A percentile compares a stretch with the other conserved stretches of the same genome.
phyloP scores from a whole-genome alignment of 2,797 vertebrate genomes.

The Bradypodion pumilum region DNA sequence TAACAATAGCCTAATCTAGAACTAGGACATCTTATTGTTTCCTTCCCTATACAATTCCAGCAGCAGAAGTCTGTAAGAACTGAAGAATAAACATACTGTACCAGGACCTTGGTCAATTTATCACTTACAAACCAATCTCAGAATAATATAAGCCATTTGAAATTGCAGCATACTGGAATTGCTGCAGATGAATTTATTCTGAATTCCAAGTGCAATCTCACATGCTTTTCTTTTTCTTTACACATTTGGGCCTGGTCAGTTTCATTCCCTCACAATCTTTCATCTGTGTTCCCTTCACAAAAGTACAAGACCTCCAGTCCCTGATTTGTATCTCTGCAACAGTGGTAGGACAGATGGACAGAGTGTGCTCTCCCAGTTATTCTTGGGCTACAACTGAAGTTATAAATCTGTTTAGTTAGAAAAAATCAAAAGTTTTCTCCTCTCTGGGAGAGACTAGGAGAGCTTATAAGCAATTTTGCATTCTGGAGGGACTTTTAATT shows the following conservation, averaged over 20 bases:
- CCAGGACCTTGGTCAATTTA: slow-evolving; percentile 11
- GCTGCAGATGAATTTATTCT: neutral
- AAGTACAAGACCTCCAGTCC: neutral
- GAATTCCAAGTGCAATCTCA: neutral
- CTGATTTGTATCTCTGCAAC: neutral
- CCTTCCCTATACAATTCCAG: slow-evolving; percentile 11
- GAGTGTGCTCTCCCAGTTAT: no score
- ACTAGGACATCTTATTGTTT: slow-evolving; percentile 12
- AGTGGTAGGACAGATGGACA: neutral
- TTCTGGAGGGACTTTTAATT: no score
- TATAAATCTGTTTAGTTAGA: no score
- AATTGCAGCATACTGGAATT: neutral
- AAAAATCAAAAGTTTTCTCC: no score
- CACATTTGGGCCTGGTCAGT: no score
- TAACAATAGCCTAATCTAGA: neutral
- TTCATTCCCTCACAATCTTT: neutral
- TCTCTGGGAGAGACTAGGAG: no score
- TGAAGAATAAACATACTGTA: slow-evolving; percentile 5
- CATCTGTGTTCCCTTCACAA: neutral
- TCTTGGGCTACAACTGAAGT: no score
- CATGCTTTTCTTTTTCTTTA: no score
- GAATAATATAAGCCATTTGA: slow-evolving; percentile 1
- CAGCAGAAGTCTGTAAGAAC: neutral
- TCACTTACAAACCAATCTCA: neutral
- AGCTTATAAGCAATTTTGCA: no score